These are phyloP conservation scores for Cercopithecus mitis DNA, from an alignment of 2,797 vertebrate genomes.

Conservation along the genomic window DNA sequence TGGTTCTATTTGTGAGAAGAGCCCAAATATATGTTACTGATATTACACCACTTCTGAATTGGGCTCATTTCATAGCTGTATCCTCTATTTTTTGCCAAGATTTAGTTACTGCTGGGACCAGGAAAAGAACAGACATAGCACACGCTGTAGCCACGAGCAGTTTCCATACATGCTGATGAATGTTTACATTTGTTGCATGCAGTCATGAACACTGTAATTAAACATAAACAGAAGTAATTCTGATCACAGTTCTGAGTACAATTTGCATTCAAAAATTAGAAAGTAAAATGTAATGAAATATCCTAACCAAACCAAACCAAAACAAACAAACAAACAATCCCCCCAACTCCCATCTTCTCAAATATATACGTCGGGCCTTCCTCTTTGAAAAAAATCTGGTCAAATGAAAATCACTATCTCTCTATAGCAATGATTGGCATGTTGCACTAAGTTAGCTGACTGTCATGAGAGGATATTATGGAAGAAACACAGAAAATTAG, in stretches of 20 bases:
- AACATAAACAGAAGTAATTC: constrained; percentile 60
- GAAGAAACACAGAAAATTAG: constrained; percentile 79
- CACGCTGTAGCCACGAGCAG: not conserved
- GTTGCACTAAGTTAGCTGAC: constrained; percentile 72
- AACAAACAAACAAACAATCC: constrained; percentile 35
- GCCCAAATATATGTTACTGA: not conserved
- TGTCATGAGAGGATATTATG: constrained; percentile 78
- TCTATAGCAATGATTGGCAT: constrained; percentile 74
- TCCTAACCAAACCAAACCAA: constrained; percentile 61
- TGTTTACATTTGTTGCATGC: constrained; percentile 12
- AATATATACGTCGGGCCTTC: constrained; percentile 67
- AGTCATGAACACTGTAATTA: constrained; percentile 63
- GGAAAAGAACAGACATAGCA: constrained; percentile 30
- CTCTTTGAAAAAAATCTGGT: constrained; percentile 75
- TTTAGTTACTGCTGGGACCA: not conserved
- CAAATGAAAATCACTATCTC: constrained; percentile 79
- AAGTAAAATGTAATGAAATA: constrained; percentile 60
- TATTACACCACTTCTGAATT: not conserved
- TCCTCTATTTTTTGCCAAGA: not conserved
- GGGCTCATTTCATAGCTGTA: not conserved
- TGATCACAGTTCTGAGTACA: constrained; percentile 58
- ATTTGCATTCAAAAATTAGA: constrained; percentile 76
- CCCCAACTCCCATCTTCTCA: constrained; percentile 24
- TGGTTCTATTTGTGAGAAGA: not conserved
- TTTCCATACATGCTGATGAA: constrained; percentile 49